A percentile compares a stretch with the other conserved stretches of the same genome.
These are phyloP conservation scores for Drosophila triauraria DNA, from an alignment of 1,140 invertebrate species.

Conservation along the genomic window DNA sequence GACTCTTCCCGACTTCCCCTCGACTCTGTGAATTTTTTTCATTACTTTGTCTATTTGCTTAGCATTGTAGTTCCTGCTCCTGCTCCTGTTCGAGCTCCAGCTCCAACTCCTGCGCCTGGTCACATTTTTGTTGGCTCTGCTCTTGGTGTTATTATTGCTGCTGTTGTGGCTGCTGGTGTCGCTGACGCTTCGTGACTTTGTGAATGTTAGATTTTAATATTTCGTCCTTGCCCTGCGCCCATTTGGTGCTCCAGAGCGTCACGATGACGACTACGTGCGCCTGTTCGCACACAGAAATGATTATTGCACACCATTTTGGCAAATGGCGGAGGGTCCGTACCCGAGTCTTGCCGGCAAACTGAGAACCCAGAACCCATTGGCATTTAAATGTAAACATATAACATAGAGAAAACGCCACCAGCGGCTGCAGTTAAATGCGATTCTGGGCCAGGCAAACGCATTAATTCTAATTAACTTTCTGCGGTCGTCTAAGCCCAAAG, in stretches of 20 bases:
- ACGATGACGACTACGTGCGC: slow-evolving; percentile 73
- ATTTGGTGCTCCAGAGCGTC: slow-evolving; percentile 56
- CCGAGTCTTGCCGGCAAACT: neutral
- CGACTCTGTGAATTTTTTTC: slow-evolving; percentile 49
- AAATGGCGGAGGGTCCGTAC: slow-evolving; percentile 38
- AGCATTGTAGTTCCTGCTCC: slow-evolving; percentile 59
- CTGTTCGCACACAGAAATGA: slow-evolving; percentile 70
- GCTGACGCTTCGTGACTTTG: slow-evolving; percentile 60
- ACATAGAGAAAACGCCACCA: slow-evolving; percentile 20
- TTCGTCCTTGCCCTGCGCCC: slow-evolving; percentile 48
- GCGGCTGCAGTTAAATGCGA: slow-evolving; percentile 72
- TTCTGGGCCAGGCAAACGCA: slow-evolving; percentile 67
- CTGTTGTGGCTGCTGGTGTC: slow-evolving; percentile 44
- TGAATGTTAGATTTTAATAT: slow-evolving; percentile 77
- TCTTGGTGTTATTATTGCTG: slow-evolving; percentile 61
- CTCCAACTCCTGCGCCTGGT: neutral
- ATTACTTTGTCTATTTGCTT: slow-evolving; percentile 78
- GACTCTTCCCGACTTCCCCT: neutral
- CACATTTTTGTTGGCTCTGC: slow-evolving; percentile 26
- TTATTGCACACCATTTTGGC: slow-evolving; percentile 72
- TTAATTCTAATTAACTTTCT: slow-evolving; percentile 84
- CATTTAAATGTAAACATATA: slow-evolving; percentile 70
- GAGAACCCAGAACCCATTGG: slow-evolving; percentile 35
- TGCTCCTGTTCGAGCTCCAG: slow-evolving; percentile 6
- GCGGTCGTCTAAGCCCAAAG: slow-evolving; percentile 63